Evolutionary conservation across 2,797 vertebrate species (phyloP).

Genomic region (Mormyrus proboscirostris): DNA sequence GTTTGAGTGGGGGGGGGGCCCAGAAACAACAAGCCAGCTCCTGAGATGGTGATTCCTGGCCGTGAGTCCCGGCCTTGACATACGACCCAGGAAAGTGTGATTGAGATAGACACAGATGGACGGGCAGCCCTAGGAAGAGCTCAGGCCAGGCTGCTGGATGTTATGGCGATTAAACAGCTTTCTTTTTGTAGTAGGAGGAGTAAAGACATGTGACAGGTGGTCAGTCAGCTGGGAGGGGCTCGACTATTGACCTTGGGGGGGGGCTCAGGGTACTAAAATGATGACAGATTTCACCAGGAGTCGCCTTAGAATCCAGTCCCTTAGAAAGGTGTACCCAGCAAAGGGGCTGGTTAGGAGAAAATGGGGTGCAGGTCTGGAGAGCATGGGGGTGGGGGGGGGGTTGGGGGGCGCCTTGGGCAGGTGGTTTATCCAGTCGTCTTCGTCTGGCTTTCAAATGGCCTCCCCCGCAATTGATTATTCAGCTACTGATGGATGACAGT

Average conservation of each 20-base stretch:
- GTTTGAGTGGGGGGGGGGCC: neutral
- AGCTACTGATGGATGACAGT: neutral
- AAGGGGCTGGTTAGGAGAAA: neutral
- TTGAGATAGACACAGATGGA: constrained; percentile 16
- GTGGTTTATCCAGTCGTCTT: neutral
- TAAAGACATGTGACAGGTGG: neutral
- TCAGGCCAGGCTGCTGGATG: neutral
- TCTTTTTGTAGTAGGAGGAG: neutral
- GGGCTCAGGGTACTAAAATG: neutral
- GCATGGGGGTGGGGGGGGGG: neutral
- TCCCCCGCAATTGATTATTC: neutral
- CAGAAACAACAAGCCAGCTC: neutral
- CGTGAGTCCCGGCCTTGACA: neutral
- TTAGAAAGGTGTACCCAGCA: neutral
- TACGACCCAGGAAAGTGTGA: neutral
- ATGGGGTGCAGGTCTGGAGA: neutral
- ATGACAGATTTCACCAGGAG: neutral
- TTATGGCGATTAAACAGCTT: neutral
- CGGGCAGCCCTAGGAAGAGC: neutral
- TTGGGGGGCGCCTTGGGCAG: neutral
- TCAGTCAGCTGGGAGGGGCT: neutral
- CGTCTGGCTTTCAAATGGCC: neutral
- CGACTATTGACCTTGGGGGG: neutral
- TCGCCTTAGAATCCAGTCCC: neutral
- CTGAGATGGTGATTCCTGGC: neutral